Evolutionary conservation across 64 coral and sea anemone species (phyloP).

Genomic region (Acropora yongei): DNA sequence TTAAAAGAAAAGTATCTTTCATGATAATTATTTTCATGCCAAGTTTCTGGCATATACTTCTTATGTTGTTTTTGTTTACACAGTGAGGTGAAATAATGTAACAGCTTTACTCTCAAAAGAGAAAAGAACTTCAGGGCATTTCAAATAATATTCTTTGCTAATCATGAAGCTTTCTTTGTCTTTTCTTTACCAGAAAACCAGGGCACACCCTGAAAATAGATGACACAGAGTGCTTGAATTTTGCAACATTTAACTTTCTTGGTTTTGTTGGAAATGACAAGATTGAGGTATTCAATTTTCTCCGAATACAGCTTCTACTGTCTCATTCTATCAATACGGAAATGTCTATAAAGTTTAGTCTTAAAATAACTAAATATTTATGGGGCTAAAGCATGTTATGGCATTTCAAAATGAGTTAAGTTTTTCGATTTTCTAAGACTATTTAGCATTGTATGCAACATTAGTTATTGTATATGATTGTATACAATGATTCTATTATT

Average conservation of each 20-base stretch:
- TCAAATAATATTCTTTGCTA: neutral
- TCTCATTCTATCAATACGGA: neutral
- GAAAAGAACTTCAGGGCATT: no score
- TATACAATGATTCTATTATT: neutral
- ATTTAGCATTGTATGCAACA: neutral
- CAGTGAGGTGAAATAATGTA: no score
- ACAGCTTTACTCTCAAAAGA: no score
- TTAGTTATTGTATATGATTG: neutral
- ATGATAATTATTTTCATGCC: no score
- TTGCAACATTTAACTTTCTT: conserved; percentile 98
- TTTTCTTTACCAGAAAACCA: conserved; percentile 75
- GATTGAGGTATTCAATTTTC: conserved; percentile 78
- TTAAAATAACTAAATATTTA: no score
- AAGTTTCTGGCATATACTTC: no score
- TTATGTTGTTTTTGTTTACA: no score
- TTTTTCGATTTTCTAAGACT: no score
- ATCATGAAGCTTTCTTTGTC: neutral
- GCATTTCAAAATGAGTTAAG: no score
- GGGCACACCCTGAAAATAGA: conserved; percentile 75
- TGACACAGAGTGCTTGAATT: conserved; percentile 86
- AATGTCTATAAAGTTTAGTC: no score
- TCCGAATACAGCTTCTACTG: neutral
- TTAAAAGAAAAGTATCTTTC: no score
- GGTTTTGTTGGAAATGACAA: conserved; percentile 97
- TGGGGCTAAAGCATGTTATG: no score